phyloP scores from a whole-genome alignment of 2,113 vertebrate species.

The Anguilla japonica region DNA sequence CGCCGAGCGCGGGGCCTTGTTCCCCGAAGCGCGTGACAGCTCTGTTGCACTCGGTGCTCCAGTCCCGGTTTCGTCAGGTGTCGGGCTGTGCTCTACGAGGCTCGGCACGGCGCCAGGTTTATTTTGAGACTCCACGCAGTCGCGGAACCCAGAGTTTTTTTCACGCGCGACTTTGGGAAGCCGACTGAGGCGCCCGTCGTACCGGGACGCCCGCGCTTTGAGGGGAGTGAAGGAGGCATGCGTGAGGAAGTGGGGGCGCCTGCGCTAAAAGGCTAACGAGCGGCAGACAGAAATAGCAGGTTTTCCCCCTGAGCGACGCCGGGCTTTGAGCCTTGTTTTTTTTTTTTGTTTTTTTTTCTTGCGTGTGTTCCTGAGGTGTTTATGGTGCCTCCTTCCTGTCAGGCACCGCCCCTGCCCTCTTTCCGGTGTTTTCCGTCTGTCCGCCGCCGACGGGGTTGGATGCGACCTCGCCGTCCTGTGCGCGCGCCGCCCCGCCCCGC shows the following conservation, averaged over 20 bases:
- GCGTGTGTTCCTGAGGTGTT: not conserved
- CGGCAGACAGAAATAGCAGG: not conserved
- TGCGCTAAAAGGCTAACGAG: slow-evolving; percentile 18
- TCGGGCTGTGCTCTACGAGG: not conserved
- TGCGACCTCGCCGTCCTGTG: not conserved
- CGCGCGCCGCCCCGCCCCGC: too few relatives aligned
- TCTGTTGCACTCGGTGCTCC: too few relatives aligned
- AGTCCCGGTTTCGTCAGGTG: not conserved
- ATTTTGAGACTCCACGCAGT: not conserved
- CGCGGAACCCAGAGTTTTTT: not conserved
- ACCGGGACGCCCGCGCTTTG: not conserved
- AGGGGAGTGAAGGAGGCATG: not conserved
- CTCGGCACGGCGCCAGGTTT: not conserved
- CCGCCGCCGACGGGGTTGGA: not conserved
- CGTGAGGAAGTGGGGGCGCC: slow-evolving; percentile 16
- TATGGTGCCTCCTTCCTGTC: not conserved
- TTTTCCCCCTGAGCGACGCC: slow-evolving; percentile 21
- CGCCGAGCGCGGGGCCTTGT: not conserved
- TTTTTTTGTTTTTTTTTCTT: not conserved
- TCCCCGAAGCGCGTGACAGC: not conserved
- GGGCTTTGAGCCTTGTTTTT: slow-evolving; percentile 44
- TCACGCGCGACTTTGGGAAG: not conserved
- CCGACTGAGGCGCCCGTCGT: not conserved
- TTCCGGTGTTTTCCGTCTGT: not conserved
- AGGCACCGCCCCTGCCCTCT: not conserved